A percentile compares a stretch with the other conserved stretches of the same genome.
These are phyloP conservation scores for Pluvialis apricaria DNA, from an alignment of 2,113 vertebrate species.

Conservation along the genomic window DNA sequence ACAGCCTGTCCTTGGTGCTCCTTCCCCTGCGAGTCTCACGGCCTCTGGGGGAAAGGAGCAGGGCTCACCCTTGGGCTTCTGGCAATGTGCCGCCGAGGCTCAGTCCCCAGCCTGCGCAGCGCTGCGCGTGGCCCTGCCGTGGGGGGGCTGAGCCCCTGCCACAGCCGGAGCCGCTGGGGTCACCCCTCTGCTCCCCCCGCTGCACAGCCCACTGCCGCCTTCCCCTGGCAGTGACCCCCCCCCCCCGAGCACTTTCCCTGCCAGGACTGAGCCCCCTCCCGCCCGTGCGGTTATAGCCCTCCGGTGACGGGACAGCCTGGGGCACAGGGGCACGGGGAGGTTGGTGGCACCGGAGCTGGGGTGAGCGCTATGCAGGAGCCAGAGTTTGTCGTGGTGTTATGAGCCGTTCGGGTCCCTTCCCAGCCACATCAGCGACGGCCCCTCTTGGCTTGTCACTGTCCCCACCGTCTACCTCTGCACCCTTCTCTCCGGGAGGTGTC, in stretches of 20 bases:
- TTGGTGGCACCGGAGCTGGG: neutral
- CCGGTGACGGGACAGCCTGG: neutral
- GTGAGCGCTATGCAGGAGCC: neutral
- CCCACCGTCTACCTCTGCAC: neutral
- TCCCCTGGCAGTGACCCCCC: neutral
- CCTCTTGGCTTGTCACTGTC: neutral
- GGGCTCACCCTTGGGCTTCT: neutral
- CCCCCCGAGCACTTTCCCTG: neutral
- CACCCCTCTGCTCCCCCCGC: neutral
- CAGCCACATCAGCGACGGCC: neutral
- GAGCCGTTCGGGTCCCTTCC: neutral
- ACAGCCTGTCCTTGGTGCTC: neutral
- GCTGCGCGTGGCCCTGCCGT: neutral
- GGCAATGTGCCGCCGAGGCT: rapidly evolving
- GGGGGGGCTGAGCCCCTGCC: neutral
- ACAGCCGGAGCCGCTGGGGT: neutral
- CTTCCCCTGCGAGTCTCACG: neutral
- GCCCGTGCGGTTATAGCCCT: neutral
- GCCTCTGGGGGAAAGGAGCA: neutral
- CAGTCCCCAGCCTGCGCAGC: neutral
- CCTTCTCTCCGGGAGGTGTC: neutral
- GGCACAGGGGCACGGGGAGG: neutral
- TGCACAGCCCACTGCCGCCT: neutral
- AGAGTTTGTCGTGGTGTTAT: neutral
- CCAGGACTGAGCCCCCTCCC: neutral